Conservation (phyloP, 2,797 vertebrate species). For the Alcedo atthis region DNA sequence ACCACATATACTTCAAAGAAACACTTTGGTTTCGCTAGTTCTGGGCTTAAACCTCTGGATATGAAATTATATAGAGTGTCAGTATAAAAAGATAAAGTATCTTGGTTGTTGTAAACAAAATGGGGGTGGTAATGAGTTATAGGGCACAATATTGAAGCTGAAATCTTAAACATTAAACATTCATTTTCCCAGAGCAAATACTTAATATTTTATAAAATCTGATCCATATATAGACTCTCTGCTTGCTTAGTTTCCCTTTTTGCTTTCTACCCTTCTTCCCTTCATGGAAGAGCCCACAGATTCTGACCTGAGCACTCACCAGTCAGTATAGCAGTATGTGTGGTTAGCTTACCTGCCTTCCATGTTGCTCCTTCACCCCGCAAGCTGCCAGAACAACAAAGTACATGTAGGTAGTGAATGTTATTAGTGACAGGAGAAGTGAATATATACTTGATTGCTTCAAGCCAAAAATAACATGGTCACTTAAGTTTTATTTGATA, state of each 20-base stretch:
- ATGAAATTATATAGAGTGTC: background rate
- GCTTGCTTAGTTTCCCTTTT: background rate
- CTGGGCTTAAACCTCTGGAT: background rate
- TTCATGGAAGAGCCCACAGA: background rate
- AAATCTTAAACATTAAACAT: constrained; percentile 5
- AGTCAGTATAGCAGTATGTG: background rate
- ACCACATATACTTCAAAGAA: background rate
- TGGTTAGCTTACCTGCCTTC: background rate
- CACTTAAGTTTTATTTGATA: background rate
- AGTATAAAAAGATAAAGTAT: background rate
- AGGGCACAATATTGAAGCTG: background rate
- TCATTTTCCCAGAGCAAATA: background rate
- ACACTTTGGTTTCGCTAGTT: background rate
- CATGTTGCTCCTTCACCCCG: background rate
- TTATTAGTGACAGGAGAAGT: background rate
- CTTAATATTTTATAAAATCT: constrained; percentile 16
- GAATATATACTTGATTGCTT: background rate
- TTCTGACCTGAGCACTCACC: background rate
- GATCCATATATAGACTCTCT: background rate
- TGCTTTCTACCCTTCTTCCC: background rate
- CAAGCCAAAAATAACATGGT: background rate
- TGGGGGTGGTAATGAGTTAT: background rate
- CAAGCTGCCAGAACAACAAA: background rate
- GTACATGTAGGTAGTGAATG: background rate
- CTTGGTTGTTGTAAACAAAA: background rate